Percentiles rank a stretch among this genome's conserved stretches.
Conservation (phyloP, 2,888 invertebrate genomes). For the Diaperis boleti region DNA sequence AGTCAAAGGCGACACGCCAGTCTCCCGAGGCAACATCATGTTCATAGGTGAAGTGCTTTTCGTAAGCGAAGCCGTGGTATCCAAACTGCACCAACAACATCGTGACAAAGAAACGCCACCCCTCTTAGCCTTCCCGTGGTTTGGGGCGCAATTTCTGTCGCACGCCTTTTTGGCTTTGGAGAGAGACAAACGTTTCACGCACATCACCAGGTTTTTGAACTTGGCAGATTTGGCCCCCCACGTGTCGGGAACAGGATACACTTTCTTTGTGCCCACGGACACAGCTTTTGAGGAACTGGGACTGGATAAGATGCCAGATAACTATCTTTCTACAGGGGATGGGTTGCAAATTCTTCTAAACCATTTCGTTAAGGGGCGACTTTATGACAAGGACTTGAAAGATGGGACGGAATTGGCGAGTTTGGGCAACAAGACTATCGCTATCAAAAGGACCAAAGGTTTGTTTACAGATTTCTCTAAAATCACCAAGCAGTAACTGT, state of each 20-base stretch:
- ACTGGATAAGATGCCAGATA: conserved; percentile 71
- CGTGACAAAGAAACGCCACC: conserved; percentile 76
- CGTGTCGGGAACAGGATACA: conserved; percentile 75
- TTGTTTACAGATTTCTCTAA: too few species aligned
- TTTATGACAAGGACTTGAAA: conserved; percentile 72
- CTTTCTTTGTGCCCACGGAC: conserved; percentile 79
- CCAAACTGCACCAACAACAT: conserved; percentile 73
- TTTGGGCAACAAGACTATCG: conserved; percentile 71
- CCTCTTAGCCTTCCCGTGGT: conserved; percentile 74
- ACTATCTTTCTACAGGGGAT: conserved; percentile 70
- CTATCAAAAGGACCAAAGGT: conserved; percentile 67
- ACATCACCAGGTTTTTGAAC: conserved; percentile 74
- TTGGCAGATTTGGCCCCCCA: conserved; percentile 73
- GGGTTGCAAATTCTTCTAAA: conserved; percentile 72
- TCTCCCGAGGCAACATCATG: conserved; percentile 73
- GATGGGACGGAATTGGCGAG: conserved; percentile 70
- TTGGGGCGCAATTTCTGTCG: conserved; percentile 74
- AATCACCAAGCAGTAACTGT: too few species aligned
- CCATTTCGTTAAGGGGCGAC: conserved; percentile 73
- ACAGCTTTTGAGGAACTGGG: conserved; percentile 75
- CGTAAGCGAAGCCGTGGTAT: conserved; percentile 73
- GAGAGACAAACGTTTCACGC: conserved; percentile 69
- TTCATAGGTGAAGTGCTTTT: conserved; percentile 74
- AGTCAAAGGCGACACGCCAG: conserved; percentile 72
- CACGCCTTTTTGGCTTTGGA: conserved; percentile 74